A percentile compares a stretch with the other conserved stretches of the same genome.
phyloP scores from a whole-genome alignment of 35 echinoderm and acorn worm species.

The Anneissia japonica region DNA sequence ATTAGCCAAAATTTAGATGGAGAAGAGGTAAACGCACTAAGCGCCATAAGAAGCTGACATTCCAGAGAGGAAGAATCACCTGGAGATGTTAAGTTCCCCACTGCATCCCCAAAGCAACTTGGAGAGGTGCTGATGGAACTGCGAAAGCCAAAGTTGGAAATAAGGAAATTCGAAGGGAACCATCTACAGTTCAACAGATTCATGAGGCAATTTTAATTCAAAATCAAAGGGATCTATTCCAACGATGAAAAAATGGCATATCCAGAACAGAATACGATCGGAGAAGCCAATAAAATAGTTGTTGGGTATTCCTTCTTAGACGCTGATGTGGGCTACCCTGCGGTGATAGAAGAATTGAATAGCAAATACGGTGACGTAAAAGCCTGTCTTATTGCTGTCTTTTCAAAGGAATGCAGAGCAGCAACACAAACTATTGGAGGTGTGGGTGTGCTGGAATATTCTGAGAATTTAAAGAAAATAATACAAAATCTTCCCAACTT shows the following conservation, averaged over 20 bases:
- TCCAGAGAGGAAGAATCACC: no score
- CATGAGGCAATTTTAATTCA: no score
- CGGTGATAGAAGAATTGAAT: not conserved
- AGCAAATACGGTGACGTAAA: not conserved
- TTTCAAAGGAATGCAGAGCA: not conserved
- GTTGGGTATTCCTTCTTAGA: not conserved
- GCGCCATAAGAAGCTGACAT: no score
- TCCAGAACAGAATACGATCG: not conserved
- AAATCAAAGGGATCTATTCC: no score
- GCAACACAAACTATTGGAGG: not conserved
- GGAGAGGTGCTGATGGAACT: no score
- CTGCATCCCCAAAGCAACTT: no score
- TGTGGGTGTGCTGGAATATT: not conserved
- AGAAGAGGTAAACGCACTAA: no score
- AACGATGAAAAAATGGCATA: not conserved
- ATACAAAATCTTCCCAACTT: not conserved
- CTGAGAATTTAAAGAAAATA: not conserved
- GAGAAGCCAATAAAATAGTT: not conserved
- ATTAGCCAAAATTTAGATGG: no score
- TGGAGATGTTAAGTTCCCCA: no score
- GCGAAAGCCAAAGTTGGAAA: no score
- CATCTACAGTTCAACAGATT: no score
- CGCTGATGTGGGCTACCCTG: not conserved
- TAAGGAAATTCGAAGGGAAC: no score
- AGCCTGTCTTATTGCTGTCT: not conserved